phyloP scores from a whole-genome alignment of 1,140 invertebrate species.

The Drosophila subobscura region DNA sequence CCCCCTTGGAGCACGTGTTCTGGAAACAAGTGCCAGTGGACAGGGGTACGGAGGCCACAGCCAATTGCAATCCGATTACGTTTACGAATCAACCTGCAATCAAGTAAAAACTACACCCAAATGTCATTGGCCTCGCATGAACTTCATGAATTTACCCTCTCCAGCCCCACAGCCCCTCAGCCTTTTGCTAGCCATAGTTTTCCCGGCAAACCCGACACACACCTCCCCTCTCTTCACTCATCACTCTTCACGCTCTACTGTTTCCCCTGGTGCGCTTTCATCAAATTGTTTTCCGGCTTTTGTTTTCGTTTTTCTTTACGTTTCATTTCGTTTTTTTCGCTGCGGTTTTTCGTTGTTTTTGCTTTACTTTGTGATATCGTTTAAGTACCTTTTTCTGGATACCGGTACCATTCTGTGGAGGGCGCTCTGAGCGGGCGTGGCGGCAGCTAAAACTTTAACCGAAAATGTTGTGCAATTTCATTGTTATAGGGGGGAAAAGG shows the following conservation, averaged over 20 bases:
- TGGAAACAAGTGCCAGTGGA: conserved; percentile 57
- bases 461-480: conserved; percentile 34
- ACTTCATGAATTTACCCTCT: conserved; percentile 46
- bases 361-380: conserved; percentile 27
- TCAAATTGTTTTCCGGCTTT: conserved; percentile 81
- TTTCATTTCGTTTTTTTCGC: conserved; percentile 13
- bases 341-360: conserved; percentile 19
- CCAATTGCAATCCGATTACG: conserved; percentile 80
- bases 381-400: conserved; percentile 29
- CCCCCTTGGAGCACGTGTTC: conserved; percentile 49
- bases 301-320: conserved; percentile 58
- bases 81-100: conserved; percentile 71
- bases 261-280: conserved; percentile 37
- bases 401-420: background rate
- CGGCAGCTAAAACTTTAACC: conserved; percentile 36
- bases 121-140: conserved; percentile 75
- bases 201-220: background rate
- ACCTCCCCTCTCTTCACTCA: too few species aligned
- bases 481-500: conserved; percentile 2
- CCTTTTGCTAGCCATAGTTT: conserved; percentile 13
- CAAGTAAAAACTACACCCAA: conserved; percentile 51
- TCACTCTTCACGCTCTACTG: too few species aligned
- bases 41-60: background rate
- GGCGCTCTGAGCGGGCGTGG: conserved; percentile 31
- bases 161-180: background rate